Percentiles rank a stretch among this genome's conserved stretches.
Evolutionary conservation across 2,888 invertebrate genomes (phyloP).

Genomic region (Strigamia crassipes): DNA sequence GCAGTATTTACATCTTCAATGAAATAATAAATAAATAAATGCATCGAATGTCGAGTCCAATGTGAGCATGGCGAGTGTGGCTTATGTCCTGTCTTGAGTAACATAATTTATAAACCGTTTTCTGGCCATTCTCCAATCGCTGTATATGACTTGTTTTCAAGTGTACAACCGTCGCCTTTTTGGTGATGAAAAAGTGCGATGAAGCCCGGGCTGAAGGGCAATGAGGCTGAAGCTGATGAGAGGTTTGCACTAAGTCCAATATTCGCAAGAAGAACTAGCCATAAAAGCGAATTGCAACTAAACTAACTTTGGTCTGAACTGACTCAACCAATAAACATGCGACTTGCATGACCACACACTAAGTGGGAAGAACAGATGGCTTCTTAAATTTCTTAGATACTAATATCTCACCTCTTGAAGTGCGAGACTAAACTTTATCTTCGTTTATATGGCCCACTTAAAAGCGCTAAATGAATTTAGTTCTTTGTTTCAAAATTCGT

Average conservation of each 20-base stretch:
- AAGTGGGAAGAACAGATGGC: slow-evolving; percentile 18
- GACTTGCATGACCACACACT: neutral
- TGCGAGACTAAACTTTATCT: neutral
- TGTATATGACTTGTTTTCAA: neutral
- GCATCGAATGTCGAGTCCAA: neutral
- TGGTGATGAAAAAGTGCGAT: neutral
- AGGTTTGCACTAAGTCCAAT: neutral
- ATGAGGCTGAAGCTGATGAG: slow-evolving; percentile 18
- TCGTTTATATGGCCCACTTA: too few relatives aligned
- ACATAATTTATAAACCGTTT: slow-evolving; percentile 6
- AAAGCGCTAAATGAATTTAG: too few relatives aligned
- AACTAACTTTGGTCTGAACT: neutral
- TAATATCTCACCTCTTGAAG: slow-evolving; percentile 23
- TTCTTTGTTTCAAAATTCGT: too few relatives aligned
- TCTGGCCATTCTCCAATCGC: slow-evolving; percentile 25
- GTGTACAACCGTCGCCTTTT: neutral
- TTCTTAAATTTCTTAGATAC: neutral
- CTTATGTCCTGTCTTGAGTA: slow-evolving; percentile 4
- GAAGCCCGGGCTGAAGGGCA: neutral
- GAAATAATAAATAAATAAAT: neutral
- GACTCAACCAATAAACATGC: slow-evolving; percentile 22
- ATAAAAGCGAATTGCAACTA: slow-evolving; percentile 11
- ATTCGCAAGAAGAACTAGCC: neutral
- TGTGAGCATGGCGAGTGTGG: neutral
- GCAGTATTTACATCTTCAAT: neutral